These are phyloP conservation scores for Rotaria socialis DNA, from an alignment of 2,888 invertebrate genomes.

Conservation along the genomic window DNA sequence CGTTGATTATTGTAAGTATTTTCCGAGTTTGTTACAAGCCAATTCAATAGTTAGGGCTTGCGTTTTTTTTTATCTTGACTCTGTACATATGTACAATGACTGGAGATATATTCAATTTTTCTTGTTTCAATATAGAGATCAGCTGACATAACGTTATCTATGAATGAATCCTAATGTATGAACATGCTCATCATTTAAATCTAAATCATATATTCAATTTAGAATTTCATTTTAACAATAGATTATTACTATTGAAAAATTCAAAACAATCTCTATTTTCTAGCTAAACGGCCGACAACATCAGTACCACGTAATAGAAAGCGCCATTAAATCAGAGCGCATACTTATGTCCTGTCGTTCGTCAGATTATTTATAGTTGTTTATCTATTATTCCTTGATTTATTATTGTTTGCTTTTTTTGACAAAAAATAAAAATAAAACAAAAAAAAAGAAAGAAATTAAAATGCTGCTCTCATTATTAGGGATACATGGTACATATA, in stretches of 20 bases:
- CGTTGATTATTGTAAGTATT: slow-evolving; percentile 29
- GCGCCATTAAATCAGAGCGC: background rate
- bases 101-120: too few relatives aligned
- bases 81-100: too few relatives aligned
- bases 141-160: too few relatives aligned
- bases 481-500: background rate
- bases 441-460: background rate
- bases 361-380: background rate
- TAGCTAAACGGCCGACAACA: slow-evolving; percentile 34
- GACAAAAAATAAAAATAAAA: background rate
- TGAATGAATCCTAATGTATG: too few relatives aligned
- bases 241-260: too few relatives aligned
- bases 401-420: background rate
- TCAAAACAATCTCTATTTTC: background rate
- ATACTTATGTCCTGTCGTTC: background rate
- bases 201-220: too few relatives aligned
- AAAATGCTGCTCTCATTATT: background rate
- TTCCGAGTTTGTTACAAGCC: too few relatives aligned
- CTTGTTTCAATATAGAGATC: too few relatives aligned
- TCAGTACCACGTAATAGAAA: background rate
- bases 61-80: too few relatives aligned
- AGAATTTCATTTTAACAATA: too few relatives aligned
- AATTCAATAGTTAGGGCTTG: too few relatives aligned
- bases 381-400: background rate
- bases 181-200: too few relatives aligned